Evolutionary conservation across 2,888 invertebrate genomes (phyloP).

Genomic region (Caenorhabditis sp.): DNA sequence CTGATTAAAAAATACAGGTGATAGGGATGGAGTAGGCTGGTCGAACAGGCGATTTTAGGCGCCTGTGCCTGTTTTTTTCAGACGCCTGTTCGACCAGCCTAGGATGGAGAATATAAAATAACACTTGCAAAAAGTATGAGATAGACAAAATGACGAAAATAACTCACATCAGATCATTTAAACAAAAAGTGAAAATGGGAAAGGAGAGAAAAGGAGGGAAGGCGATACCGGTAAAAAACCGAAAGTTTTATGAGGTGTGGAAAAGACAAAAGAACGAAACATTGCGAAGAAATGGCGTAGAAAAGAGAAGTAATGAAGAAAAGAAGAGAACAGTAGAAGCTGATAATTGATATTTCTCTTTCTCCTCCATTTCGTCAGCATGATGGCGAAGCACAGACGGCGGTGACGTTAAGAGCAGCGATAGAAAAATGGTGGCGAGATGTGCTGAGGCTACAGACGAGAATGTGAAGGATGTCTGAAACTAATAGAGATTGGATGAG

Average conservation of each 20-base stretch:
- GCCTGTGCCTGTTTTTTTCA: too few species aligned
- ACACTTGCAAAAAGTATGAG: neutral
- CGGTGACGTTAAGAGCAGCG: constrained; percentile 20
- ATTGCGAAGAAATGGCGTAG: constrained; percentile 26
- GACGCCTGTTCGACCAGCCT: too few species aligned
- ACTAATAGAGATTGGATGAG: neutral
- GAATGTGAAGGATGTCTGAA: neutral
- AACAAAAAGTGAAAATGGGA: too few species aligned
- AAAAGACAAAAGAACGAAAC: constrained; percentile 15
- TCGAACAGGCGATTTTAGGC: too few species aligned
- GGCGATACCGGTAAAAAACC: constrained; percentile 5
- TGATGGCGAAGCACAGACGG: constrained; percentile 3
- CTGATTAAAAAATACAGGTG: too few species aligned
- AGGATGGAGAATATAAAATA: too few species aligned
- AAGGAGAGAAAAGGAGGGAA: neutral
- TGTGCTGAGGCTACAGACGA: constrained; percentile 1
- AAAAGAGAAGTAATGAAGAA: neutral
- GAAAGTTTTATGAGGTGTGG: neutral
- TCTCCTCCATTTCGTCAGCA: constrained; percentile 44
- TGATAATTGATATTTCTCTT: constrained; percentile 21
- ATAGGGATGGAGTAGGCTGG: too few species aligned
- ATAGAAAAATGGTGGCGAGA: constrained; percentile 47
- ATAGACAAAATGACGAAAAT: too few species aligned
- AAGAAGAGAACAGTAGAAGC: neutral
- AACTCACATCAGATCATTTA: too few species aligned